These are phyloP conservation scores for Armadillidium nasatum DNA, from an alignment of 1,140 invertebrate genomes.

Conservation along the genomic window DNA sequence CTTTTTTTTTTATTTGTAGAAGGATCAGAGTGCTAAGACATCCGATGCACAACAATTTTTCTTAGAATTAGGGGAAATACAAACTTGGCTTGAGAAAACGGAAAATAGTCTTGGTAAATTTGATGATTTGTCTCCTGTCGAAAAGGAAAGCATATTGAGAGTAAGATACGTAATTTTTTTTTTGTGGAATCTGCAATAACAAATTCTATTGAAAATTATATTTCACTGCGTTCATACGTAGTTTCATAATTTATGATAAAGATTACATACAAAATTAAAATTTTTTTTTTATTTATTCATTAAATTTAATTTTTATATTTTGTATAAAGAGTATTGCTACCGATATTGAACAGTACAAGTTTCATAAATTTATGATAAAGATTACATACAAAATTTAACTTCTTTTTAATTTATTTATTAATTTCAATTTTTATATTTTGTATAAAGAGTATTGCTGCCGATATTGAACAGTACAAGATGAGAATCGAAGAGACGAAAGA, in stretches of 20 bases:
- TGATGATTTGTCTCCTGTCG: slow-evolving; percentile 48
- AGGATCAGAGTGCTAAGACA: slow-evolving; percentile 36
- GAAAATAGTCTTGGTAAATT: slow-evolving; percentile 52
- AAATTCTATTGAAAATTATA: not conserved
- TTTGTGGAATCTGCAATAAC: not conserved
- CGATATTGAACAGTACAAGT: not conserved
- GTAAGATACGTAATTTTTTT: slow-evolving; percentile 12
- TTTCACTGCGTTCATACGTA: not conserved
- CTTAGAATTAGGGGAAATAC: slow-evolving; percentile 51
- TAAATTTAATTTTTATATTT: too few species aligned
- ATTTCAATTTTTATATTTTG: too few species aligned
- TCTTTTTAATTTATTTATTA: too few species aligned
- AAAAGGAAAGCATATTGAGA: slow-evolving; percentile 47
- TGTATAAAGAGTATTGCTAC: too few species aligned
- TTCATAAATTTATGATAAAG: too few species aligned
- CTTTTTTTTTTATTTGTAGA: slow-evolving; percentile 6
- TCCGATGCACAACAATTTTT: slow-evolving; percentile 38
- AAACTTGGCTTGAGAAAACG: slow-evolving; percentile 53
- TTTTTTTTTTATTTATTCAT: too few species aligned
- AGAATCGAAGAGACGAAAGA: not conserved
- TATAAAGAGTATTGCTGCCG: not conserved
- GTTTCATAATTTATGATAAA: too few species aligned
- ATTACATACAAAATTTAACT: too few species aligned
- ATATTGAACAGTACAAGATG: not conserved
- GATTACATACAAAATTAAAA: too few species aligned